Evolutionary conservation across 1,140 invertebrate species (phyloP), one percentile per base, ranked within the genome.

Genomic region (Drosophila tropicalis): DNA sequence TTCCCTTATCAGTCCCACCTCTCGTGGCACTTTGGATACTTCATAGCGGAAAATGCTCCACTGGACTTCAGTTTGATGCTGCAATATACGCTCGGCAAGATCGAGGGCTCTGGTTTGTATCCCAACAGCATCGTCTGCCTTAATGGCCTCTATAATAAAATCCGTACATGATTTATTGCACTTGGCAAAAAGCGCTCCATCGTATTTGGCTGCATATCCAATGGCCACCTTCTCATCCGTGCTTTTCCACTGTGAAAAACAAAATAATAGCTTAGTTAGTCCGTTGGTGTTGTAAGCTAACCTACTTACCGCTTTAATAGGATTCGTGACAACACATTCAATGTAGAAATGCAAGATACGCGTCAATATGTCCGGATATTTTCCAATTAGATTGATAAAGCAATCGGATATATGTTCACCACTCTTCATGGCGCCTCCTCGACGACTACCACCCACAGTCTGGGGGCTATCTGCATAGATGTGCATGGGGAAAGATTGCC

Each of bases 131-230:
- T 91, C 90, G 19, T 92, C 91, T 4, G 91, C 85, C 34, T 61
- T 74, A 0, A 89, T 63, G 2, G 82, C 71, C 5, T 89, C 63
- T 5, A 80, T 63, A 5, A 92, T 58, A 19, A 81, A 81, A 13
- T 82, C 76, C 1, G 81, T 51, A n/a, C 89, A 76, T 0, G 90
- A 91, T 62, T 91, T 81, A 32, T 92, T 92, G 41, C 91, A 92
- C 19, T 90, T 91, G 13, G 80, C 77, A 56, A 73, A 92, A 1
- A 92, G 82, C 12, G 79, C 83, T 12, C 90, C 75, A 75, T 92
- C 91, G 51, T 92, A 92, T 72, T 92, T 91, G 36, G 91, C 91
- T 4, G 90, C 91, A 75, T 90, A 91, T 13, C 79, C 85, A 51
- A 92, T 75, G 17, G 89, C 85, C 0, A 91, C 75, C 64, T 84